Base-by-base conservation (phyloP, 2,888 invertebrate species). In the Hemithea aestivaria region DNA sequence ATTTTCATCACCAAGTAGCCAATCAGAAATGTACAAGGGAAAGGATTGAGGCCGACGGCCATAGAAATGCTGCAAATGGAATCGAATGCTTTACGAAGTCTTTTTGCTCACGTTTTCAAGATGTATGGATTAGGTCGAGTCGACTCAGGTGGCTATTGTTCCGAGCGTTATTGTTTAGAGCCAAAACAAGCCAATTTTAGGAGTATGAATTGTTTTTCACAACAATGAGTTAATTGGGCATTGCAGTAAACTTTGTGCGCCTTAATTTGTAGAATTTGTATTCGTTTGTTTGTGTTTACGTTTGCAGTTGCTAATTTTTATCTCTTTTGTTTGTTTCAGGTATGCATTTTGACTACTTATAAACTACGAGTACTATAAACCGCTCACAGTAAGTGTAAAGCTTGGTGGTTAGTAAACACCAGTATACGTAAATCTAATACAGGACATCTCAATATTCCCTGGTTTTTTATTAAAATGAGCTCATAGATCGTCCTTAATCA, bases 131-230 rank as follows among this genome's bases (percentile, higher is more conserved):
- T 49, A 48, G 47, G 36, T 38, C 28, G 36, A 30, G 36, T 38
- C 28, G 36, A 30, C 53, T 48, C 49, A 44, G 38, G 36, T 40
- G 41, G 36, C 66, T 51, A 68, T 67, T 68, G 66, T 68, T 68
- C 52, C 43, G 30, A 34, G 26, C 38, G 52, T 59, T 56, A 66
- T 67, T 66, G 66, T 66, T 66, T 52, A 48, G 39, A 10, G 35
- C 41, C n/a, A 51, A 51, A 52, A 62, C 53, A 53, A 56, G 42
- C 31, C 45, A 48, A 58, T 62, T 62, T 53, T 48, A 57, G 48
- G 37, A 47, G 44, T 51, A 51, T 50, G 47, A 40, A 51, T 51
- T 48, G 45, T 37, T 41, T 41, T 46, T 33, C 51, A 48, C 47
- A 50, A 45, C 47, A 57, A 47, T 58, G 43, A 49, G 51, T 53